Conservation (phyloP, 2,113 vertebrate species). For the Nyctereutes procyonoides region DNA sequence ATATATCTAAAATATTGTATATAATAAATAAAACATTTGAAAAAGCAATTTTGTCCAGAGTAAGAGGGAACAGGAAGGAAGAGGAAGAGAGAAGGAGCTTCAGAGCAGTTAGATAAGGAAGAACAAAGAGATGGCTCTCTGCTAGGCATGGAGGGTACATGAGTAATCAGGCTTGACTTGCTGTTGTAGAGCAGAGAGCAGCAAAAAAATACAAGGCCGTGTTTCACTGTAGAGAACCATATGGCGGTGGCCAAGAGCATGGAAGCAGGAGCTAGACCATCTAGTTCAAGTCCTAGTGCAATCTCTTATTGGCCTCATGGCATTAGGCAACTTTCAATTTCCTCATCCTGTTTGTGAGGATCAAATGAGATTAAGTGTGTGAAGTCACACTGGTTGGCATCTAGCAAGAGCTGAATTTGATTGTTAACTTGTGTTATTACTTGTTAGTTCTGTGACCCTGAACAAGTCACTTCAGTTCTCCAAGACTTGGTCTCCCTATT, state of each 20-base stretch:
- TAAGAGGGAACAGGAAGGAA: background rate
- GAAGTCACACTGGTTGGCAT: background rate
- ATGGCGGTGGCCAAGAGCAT: background rate
- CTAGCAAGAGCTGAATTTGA: background rate
- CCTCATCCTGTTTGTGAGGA: background rate
- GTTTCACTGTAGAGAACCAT: background rate
- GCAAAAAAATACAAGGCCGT: rapidly evolving
- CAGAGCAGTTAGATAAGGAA: background rate
- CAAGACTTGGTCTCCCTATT: background rate
- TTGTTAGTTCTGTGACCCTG: background rate
- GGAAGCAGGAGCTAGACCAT: background rate
- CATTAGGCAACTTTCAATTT: background rate
- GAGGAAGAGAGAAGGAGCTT: background rate
- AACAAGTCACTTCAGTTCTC: background rate
- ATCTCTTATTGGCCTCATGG: background rate
- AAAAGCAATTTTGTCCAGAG: background rate
- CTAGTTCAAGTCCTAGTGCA: background rate
- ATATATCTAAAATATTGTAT: background rate
- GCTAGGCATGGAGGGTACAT: background rate
- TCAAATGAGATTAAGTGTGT: background rate
- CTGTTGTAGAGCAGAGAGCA: background rate
- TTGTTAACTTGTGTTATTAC: background rate
- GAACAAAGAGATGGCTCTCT: background rate
- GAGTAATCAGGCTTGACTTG: background rate
- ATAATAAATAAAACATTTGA: background rate